Evolutionary conservation across 2,797 vertebrate genomes (phyloP), one percentile per base, ranked within the genome.

Genomic region (Perdix hodgsoniae): DNA sequence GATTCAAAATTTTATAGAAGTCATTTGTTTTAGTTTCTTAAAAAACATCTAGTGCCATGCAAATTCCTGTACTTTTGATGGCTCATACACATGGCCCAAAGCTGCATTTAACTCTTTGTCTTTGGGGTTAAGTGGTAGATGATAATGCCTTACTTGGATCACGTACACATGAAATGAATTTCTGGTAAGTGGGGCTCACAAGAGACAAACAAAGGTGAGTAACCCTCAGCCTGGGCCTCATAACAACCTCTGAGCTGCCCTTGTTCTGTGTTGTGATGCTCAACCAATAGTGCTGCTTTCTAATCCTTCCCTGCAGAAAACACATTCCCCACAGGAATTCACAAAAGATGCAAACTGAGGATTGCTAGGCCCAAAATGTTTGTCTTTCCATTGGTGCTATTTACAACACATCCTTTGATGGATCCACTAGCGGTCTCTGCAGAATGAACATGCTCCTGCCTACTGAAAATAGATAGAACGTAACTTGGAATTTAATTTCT

Each of bases 51-150:
- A 69, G 50, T 56, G 69, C 56, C 81, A 90, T 47, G 75, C 63
- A 94, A 84, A 83, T 59, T 79, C 54, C 42, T 39, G 76, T 74
- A 79, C 44, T 87, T 90, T 37, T 88, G 54, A 50, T 85, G 59
- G 63, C 69, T 84, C 50, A 70, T 14, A 73, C 16, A 16, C 9
- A 8, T 37, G 54, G 59, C 69, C 59, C 81, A 94, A 81, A 93
- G 82, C 66, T 66, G 45, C 71, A 75, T 75, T 83, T 95, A 89
- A 86, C 39, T 83, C 65, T 84, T 82, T 69, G 19, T 80, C 72
- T 76, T 78, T 88, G 60, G 44, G 21, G 24, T 71, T 88, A 45
- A 21, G 33, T 75, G 66, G 50, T 59, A 81, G 69, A 42, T 69
- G 63, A 72, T 72, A 57, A 88, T 86, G 50, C 39, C 52, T 90